Evolutionary conservation across 1,140 invertebrate species (phyloP), one percentile per base, ranked within the genome.

Genomic region (Brachionus sp.): DNA sequence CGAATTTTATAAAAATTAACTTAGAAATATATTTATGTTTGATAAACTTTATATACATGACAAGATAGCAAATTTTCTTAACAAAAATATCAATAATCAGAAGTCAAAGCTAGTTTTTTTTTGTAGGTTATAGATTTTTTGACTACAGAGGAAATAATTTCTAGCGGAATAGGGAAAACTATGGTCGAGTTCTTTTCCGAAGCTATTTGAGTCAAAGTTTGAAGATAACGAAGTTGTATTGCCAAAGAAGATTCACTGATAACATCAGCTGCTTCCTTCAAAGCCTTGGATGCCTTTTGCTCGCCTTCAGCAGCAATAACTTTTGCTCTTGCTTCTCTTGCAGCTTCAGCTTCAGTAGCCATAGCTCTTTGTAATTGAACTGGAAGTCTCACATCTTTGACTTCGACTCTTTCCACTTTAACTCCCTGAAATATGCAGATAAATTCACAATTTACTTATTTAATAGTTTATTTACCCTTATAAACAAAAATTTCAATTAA

Each of bases 171-270:
- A 29, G 96, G 96, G 89, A 98, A 98, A 83, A 98, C 94, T 86
- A 98, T 98, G 9, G 96, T 98, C 3, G 96, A 97, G 88, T 97
- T 98, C 90, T 97, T 98, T 91, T 98, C 96, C 1, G 95, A 95
- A 57, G 95, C 95, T 88, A 98, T 97, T 12, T 94, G 94, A 88
- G 94, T 97, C 77, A 98, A 90, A 4, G 95, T 96, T 91, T 97
- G 92, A 23, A 92, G 86, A 86, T 92, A 92, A 13, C 91, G 88
- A 1, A 95, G 91, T 89, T 96, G 95, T 57, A 96, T 88, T 1
- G 95, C 95, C 6, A 93, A 93, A n/a, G 94, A 94, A 83, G 87
- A 87, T 75, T 78, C 50, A 46, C 73, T 70, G 13, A 84, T 84
- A 6, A 84, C 42, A 44, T 80, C 83, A 68, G 83, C 84, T n/a